phyloP scores from a whole-genome alignment of 2,797 vertebrate species.

The Glossophaga mutica region DNA sequence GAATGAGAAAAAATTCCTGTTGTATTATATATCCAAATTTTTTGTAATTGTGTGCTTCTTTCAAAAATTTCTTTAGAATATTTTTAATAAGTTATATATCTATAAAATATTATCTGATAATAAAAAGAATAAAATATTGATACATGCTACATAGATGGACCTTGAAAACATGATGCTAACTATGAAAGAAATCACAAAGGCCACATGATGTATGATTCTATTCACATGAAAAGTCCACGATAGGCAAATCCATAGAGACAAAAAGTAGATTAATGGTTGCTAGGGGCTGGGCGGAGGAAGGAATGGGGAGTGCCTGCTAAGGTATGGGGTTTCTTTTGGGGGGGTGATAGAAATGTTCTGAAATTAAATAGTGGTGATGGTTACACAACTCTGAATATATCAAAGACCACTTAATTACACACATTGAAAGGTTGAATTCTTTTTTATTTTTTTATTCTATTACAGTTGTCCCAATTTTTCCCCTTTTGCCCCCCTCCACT shows the following conservation, averaged over 20 bases:
- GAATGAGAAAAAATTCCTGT: neutral
- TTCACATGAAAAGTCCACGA: neutral
- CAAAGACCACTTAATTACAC: neutral
- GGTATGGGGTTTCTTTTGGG: neutral
- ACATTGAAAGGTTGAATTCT: neutral
- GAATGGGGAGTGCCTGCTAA: neutral
- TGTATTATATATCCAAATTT: neutral
- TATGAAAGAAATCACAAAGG: neutral
- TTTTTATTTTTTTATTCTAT: neutral
- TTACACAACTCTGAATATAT: neutral
- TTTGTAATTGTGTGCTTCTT: neutral
- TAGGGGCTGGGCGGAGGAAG: neutral
- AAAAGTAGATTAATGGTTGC: neutral
- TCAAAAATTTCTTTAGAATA: neutral
- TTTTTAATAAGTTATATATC: neutral
- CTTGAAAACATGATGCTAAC: neutral
- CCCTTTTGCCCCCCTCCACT: neutral
- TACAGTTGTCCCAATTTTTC: neutral
- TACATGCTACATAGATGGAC: neutral
- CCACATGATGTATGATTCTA: neutral
- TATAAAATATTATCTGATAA: neutral
- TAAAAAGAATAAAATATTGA: neutral
- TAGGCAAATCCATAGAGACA: neutral
- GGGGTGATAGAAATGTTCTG: neutral
- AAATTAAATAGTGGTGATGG: neutral